phyloP scores from a whole-genome alignment of 2,888 invertebrate genomes.

The Carabus problematicus region DNA sequence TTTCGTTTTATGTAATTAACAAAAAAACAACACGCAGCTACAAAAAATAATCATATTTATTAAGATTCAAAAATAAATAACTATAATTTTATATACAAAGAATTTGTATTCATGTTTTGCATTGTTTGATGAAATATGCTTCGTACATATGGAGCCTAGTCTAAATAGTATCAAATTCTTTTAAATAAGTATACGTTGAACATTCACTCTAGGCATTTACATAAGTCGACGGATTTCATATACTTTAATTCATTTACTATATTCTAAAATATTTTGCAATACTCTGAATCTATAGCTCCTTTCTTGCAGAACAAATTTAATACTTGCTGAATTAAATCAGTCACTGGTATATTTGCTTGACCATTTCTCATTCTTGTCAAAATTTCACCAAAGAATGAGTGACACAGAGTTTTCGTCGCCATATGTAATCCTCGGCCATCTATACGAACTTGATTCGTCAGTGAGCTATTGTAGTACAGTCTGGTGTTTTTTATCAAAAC shows the following conservation, averaged over 20 bases:
- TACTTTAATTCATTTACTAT: slow-evolving; percentile 15
- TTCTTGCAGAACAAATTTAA: slow-evolving; percentile 54
- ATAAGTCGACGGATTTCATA: background rate
- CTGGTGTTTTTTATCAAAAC: slow-evolving; percentile 30
- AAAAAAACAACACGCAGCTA: background rate
- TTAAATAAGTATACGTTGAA: too few species aligned
- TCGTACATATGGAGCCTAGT: too few species aligned
- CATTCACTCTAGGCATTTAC: too few species aligned
- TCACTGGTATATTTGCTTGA: slow-evolving; percentile 45
- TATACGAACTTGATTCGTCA: slow-evolving; percentile 50
- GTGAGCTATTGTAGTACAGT: slow-evolving; percentile 47
- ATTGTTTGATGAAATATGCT: too few species aligned
- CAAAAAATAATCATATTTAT: slow-evolving; percentile 27
- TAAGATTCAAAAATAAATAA: slow-evolving; percentile 24
- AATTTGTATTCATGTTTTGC: slow-evolving; percentile 1
- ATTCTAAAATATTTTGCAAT: slow-evolving; percentile 47
- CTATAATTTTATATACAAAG: slow-evolving; percentile 12
- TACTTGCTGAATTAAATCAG: slow-evolving; percentile 49
- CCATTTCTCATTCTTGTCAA: slow-evolving; percentile 51
- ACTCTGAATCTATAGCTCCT: slow-evolving; percentile 51
- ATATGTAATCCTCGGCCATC: slow-evolving; percentile 57
- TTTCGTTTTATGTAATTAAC: background rate
- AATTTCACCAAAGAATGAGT: slow-evolving; percentile 58
- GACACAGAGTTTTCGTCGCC: slow-evolving; percentile 57
- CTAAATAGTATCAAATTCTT: too few species aligned